Base-by-base conservation (phyloP, 1,140 invertebrate genomes). In the Sycophaga agraensis region DNA sequence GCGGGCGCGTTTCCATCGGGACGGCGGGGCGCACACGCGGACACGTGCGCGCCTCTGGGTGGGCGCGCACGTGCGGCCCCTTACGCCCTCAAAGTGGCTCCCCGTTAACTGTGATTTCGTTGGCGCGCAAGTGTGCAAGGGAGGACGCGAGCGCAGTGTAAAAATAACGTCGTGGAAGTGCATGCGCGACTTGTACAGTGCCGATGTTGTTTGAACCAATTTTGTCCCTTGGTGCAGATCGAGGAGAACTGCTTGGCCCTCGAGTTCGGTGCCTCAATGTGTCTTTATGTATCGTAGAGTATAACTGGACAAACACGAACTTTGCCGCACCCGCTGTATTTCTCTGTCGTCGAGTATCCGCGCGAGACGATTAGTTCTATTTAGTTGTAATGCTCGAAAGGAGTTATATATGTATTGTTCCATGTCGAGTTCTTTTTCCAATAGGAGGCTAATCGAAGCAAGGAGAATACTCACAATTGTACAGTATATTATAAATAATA, bases 21-120 rank as follows among this genome's bases (percentile, higher is more conserved):
- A n/a, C n/a, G n/a, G n/a, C n/a, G n/a, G n/a, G n/a, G n/a, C n/a
- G n/a, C n/a, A n/a, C n/a, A n/a, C n/a, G n/a, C n/a, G n/a, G n/a
- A n/a, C n/a, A n/a, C 19, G 28, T 16, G 14, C 28, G 28, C 8
- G 50, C 35, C 1, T 28, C 37, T 35, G 40, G 3, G 35, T 40
- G 40, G 40, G n/a, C 42, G 14, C 4, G n/a, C 16, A 24, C 31
- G 21, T 31, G 24, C 31, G 43, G 26, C 28, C 43, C 26, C 17
- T 35, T 46, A 46, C 28, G 54, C 28, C 55, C 43, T 35, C 4
- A 39, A 48, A 57, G 55, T 48, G 28, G 43, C 34, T 48, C 26
- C 51, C 45, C 57, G 34, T 66, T 69, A 66, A 69, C 68, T 67
- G 67, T 67, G 67, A 68, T 68, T 68, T 66, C 45, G 54, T 68